phyloP scores from a whole-genome alignment of 2,797 vertebrate genomes.

The Columba guinea region DNA sequence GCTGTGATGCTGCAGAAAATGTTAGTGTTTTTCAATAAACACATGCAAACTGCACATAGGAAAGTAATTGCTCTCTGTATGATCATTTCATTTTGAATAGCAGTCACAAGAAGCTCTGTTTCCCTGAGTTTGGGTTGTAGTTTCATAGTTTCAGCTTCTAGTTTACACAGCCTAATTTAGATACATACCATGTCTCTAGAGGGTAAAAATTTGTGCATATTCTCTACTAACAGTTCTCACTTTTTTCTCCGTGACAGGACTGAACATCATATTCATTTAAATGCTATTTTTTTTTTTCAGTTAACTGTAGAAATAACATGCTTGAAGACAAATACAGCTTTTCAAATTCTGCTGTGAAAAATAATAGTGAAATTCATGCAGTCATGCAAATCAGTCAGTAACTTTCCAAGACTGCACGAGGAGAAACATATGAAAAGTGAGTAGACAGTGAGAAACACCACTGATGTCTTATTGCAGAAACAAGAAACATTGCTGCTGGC shows the following conservation, averaged over 20 bases:
- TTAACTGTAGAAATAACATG: constrained; percentile 28
- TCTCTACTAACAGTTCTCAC: constrained; percentile 53
- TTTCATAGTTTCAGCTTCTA: background rate
- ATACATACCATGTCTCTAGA: background rate
- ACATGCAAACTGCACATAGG: background rate
- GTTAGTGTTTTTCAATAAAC: background rate
- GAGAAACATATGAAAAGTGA: background rate
- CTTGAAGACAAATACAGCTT: constrained; percentile 41
- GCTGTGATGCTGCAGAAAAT: background rate
- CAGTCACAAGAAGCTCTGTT: background rate
- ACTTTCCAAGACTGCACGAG: background rate
- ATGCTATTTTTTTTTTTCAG: constrained; percentile 44
- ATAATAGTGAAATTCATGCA: background rate
- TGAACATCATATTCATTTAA: constrained; percentile 58
- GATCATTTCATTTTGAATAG: background rate
- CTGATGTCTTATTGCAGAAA: background rate
- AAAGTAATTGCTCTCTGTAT: background rate
- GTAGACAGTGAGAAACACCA: background rate
- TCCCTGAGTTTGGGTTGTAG: background rate
- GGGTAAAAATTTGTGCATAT: background rate
- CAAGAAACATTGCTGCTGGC: background rate
- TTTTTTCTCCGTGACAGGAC: constrained; percentile 20
- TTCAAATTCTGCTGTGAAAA: constrained; percentile 25
- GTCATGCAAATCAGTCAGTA: background rate
- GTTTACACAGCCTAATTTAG: background rate